Base-by-base conservation (phyloP, 1,140 invertebrate species). In the Drosophila malerkotliana region DNA sequence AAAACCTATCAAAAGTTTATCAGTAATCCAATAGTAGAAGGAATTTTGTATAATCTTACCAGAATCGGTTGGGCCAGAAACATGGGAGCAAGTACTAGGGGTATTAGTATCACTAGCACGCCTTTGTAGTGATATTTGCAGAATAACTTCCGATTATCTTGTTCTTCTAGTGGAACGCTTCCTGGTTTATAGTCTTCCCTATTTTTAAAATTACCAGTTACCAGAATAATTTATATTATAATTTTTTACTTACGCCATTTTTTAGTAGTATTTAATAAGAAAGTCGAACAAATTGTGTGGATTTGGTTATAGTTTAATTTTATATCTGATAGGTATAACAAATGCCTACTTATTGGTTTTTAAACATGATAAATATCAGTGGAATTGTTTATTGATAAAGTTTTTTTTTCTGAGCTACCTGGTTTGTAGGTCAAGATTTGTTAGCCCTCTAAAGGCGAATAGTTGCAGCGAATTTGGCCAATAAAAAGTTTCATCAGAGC, bases 401-500 rank as follows among this genome's bases (percentile, higher is more conserved):
- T 81, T 80, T 55, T 59, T 62, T 60, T 72, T 4, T 8, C 24
- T 62, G 59, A 61, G 45, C 51, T 44, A 71, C 60, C 34, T 54
- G 67, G 61, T 57, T 81, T 64, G 45, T 52, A 44, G 59, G 63
- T 67, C 63, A 63, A 67, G 47, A 51, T 41, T 63, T 41, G 9
- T 51, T 52, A 39, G 9, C 41, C 24, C 59, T 30, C 59, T 51
- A 59, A 59, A 45, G 26, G 28, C 32, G 9, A 55, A 55, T 41
- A 24, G 18, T 34, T 52, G 6, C 57, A 39, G 24, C 61, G 79
- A 72, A 69, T 75, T 77, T 75, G 60, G 82, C 69, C 78, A 85
- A 85, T 87, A 85, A 87, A 67, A 85, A 85, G 68, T 85, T 87
- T 87, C 28, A 45, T 44, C 67, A 45, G 64, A 52, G 60, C 55